These are phyloP conservation scores for Channa striata DNA, from an alignment of 2,797 vertebrate genomes.

Conservation along the genomic window DNA sequence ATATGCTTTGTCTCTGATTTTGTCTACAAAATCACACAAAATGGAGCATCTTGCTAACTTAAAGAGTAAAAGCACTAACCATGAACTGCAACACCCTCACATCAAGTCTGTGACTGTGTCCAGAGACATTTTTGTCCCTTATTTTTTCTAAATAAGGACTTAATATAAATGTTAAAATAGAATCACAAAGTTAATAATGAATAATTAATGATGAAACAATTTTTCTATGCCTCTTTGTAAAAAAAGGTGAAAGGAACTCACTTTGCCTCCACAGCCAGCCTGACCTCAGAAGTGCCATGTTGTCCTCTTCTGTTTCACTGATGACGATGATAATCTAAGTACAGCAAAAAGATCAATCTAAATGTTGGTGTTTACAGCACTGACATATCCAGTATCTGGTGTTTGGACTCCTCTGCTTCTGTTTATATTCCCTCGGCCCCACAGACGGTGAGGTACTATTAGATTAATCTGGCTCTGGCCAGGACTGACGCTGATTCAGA, in stretches of 20 bases:
- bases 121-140: too few species aligned
- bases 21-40: too few species aligned
- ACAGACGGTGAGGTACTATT: slow-evolving; percentile 18
- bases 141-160: too few species aligned
- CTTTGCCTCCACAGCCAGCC: slow-evolving; percentile 88
- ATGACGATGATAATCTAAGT: slow-evolving; percentile 21
- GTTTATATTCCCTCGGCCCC: slow-evolving; percentile 43
- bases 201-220: not conserved
- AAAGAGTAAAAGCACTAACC: too few species aligned
- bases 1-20: too few species aligned
- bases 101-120: too few species aligned
- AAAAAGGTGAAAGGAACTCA: slow-evolving; percentile 65
- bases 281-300: slow-evolving; percentile 84
- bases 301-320: slow-evolving; percentile 1
- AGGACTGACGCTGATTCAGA: slow-evolving; percentile 59
- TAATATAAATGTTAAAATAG: too few species aligned
- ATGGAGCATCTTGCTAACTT: too few species aligned
- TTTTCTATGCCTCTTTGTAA: too few species aligned
- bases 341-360: not conserved
- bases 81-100: too few species aligned
- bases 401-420: slow-evolving; percentile 8
- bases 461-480: slow-evolving; percentile 60
- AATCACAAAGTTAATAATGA: not conserved
- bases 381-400: not conserved
- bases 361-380: not conserved